Evolutionary conservation across 2,888 invertebrate species (phyloP).

Genomic region (Parthenolecanium corni): DNA sequence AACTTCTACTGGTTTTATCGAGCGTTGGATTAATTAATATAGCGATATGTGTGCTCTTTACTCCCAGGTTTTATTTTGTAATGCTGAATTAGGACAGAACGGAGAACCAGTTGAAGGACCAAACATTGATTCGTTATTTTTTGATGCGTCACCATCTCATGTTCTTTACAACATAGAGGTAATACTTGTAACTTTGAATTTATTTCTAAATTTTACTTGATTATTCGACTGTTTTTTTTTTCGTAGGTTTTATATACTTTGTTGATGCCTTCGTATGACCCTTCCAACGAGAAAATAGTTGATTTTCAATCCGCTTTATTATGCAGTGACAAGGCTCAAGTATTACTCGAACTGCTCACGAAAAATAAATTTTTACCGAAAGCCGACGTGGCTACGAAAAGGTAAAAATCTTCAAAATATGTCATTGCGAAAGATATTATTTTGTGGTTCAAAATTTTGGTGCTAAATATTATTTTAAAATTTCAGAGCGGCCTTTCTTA

Average conservation of each 20-base stretch:
- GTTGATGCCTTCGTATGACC: conserved; percentile 80
- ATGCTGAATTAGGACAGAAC: not conserved
- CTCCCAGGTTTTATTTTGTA: conserved; percentile 20
- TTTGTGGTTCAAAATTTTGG: not conserved
- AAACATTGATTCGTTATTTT: conserved; percentile 53
- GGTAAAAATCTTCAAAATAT: conserved; percentile 37
- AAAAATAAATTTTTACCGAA: conserved; percentile 70
- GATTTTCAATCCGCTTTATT: conserved; percentile 60
- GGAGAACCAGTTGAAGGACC: conserved; percentile 30
- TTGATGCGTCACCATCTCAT: conserved; percentile 58
- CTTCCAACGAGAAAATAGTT: conserved; percentile 55
- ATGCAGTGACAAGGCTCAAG: conserved; percentile 52
- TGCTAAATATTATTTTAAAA: conserved; percentile 1
- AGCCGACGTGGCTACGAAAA: conserved; percentile 62
- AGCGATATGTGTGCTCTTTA: not conserved
- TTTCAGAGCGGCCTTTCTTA: conserved; percentile 68
- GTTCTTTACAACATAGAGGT: conserved; percentile 65
- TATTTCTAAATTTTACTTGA: not conserved
- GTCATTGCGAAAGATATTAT: not conserved
- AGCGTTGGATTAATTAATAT: not conserved
- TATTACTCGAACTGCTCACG: conserved; percentile 67
- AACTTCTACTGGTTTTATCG: not conserved
- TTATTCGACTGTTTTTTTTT: conserved; percentile 22
- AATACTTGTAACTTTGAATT: conserved; percentile 31
- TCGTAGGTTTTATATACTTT: conserved; percentile 70